Percentiles rank a stretch among this genome's conserved stretches.
Conservation (phyloP, 2,797 vertebrate species). For the Euthynnus affinis region DNA sequence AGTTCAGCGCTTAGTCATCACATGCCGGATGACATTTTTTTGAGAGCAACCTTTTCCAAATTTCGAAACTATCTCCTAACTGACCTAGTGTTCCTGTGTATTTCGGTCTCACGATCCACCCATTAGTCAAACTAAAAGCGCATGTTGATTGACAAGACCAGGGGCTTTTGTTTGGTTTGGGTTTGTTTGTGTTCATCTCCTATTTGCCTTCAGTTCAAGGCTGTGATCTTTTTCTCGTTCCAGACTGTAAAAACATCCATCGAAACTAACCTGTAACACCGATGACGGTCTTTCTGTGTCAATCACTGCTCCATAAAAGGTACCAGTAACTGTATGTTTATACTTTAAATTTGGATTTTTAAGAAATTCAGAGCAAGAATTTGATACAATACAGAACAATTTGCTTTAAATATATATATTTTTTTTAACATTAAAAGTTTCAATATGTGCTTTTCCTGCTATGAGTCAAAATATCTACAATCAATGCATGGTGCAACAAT, state of each 20-base stretch:
- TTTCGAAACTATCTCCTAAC: not conserved
- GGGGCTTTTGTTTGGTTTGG: constrained; percentile 48
- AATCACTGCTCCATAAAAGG: not conserved
- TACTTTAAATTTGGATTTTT: not conserved
- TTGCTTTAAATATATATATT: too few relatives aligned
- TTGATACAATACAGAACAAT: too few relatives aligned
- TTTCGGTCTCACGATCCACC: constrained; percentile 6
- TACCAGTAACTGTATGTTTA: not conserved
- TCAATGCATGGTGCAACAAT: not conserved
- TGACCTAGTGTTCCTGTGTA: not conserved
- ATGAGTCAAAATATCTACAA: too few relatives aligned
- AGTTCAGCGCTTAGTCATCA: not conserved
- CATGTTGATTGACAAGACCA: constrained; percentile 37
- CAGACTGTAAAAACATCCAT: constrained; percentile 5
- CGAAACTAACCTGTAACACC: not conserved
- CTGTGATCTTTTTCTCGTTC: constrained; percentile 45
- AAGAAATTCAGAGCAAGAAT: too few relatives aligned
- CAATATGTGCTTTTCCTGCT: not conserved
- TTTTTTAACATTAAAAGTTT: too few relatives aligned
- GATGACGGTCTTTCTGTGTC: not conserved
- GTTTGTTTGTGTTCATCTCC: constrained; percentile 58
- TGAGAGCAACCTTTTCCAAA: not conserved
- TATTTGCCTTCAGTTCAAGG: constrained; percentile 74
- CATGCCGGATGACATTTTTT: not conserved
- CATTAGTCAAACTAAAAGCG: constrained; percentile 13